These are phyloP conservation scores for Venustaconcha ellipsiformis DNA, from an alignment of 1,140 invertebrate genomes.

Conservation along the genomic window DNA sequence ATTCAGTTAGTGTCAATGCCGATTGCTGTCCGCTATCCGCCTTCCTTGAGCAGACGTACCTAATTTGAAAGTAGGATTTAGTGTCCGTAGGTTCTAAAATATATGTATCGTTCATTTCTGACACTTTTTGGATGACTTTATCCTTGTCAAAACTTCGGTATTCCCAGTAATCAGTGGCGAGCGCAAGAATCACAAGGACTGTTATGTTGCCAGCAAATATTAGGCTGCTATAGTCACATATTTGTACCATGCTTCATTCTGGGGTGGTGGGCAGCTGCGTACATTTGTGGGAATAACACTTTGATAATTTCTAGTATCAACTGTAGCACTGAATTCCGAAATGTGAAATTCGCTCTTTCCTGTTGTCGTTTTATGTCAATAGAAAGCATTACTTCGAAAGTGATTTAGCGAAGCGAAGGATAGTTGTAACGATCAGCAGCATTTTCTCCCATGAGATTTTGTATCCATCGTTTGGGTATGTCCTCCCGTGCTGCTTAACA, in stretches of 20 bases:
- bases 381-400: too few species aligned
- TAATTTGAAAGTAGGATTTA: constrained; percentile 41
- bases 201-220: constrained; percentile 48
- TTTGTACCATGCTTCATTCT: constrained; percentile 24
- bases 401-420: too few species aligned
- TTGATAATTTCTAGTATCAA: too few species aligned
- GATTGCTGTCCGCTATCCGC: not conserved
- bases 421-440: too few species aligned
- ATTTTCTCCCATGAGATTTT: too few species aligned
- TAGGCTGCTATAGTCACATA: constrained; percentile 48
- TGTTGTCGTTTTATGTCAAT: too few species aligned
- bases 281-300: too few species aligned
- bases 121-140: constrained; percentile 15
- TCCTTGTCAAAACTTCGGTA: constrained; percentile 41
- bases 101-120: constrained; percentile 14
- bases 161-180: constrained; percentile 55
- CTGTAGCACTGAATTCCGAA: too few species aligned
- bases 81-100: constrained; percentile 38
- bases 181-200: constrained; percentile 44
- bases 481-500: too few species aligned
- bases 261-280: not conserved
- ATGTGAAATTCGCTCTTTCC: too few species aligned
- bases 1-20: not conserved
- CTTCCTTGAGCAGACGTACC: constrained; percentile 7
- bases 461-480: too few species aligned